A percentile compares a stretch with the other conserved stretches of the same genome.
Conservation (phyloP, 2,888 invertebrate species). For the Lepas anatifera region DNA sequence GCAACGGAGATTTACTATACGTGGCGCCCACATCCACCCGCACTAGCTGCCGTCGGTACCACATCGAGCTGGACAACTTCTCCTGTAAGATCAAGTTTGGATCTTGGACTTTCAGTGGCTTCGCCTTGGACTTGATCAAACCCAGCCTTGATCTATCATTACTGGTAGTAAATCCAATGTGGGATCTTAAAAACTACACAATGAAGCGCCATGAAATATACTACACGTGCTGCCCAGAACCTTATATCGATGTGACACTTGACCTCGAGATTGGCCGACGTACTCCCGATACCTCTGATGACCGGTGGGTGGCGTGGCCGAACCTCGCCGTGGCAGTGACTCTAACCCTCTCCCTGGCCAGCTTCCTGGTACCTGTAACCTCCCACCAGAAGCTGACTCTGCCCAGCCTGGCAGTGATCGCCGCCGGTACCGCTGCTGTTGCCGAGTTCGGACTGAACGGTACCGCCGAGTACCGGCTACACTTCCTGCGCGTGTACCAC, state of each 20-base stretch:
- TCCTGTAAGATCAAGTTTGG: background rate
- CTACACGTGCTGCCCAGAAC: background rate
- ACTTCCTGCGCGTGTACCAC: background rate
- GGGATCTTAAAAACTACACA: background rate
- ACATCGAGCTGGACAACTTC: background rate
- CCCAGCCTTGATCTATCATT: too few relatives aligned
- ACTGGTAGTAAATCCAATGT: background rate
- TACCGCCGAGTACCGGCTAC: background rate
- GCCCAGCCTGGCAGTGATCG: background rate
- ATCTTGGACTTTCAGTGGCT: background rate
- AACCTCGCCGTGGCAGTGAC: background rate
- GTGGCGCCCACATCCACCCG: background rate
- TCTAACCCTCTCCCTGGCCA: background rate
- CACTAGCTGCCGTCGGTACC: background rate
- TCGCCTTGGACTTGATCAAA: background rate
- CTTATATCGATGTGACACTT: background rate
- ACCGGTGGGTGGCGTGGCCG: background rate
- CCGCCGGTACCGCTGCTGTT: background rate
- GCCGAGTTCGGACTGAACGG: background rate
- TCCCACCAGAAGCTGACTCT: constrained; percentile 1
- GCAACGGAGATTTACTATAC: background rate
- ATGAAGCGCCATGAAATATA: background rate
- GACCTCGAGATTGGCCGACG: background rate
- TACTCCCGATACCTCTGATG: too few relatives aligned
- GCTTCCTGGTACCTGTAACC: background rate